A percentile compares a stretch with the other conserved stretches of the same genome.
Evolutionary conservation across 2,113 vertebrate species (phyloP).

Genomic region (Myotis brandtii): DNA sequence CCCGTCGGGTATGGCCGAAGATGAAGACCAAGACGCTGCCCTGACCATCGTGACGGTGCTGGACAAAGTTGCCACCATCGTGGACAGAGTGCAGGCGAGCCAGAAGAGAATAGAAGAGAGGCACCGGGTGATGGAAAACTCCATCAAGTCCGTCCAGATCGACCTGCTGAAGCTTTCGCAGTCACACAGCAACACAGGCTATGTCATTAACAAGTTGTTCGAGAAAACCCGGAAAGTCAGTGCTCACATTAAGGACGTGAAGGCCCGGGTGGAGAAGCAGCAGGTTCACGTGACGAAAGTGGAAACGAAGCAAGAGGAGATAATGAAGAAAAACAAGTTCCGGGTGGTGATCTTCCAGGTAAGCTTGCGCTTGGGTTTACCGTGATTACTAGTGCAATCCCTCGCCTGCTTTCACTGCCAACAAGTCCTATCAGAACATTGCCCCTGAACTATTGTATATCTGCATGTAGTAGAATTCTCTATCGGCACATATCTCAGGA

Average conservation of each 20-base stretch:
- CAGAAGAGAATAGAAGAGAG: slow-evolving; percentile 97
- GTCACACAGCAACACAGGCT: slow-evolving; percentile 91
- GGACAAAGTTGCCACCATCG: slow-evolving; percentile 95
- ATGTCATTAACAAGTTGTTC: slow-evolving; percentile 93
- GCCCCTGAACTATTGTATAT: slow-evolving; percentile 1
- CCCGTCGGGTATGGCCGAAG: slow-evolving; percentile 88
- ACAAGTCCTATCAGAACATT: neutral
- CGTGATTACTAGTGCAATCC: neutral
- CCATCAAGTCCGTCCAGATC: slow-evolving; percentile 94
- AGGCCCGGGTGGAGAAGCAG: slow-evolving; percentile 94
- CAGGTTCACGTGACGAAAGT: slow-evolving; percentile 92
- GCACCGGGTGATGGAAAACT: slow-evolving; percentile 93
- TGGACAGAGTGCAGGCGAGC: slow-evolving; percentile 95
- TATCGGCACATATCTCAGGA: slow-evolving; percentile 35
- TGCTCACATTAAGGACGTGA: slow-evolving; percentile 95
- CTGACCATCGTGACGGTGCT: slow-evolving; percentile 95
- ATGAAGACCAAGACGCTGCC: slow-evolving; percentile 93
- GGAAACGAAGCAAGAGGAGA: slow-evolving; percentile 94
- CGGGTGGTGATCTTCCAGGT: slow-evolving; percentile 99
- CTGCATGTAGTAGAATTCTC: slow-evolving; percentile 47
- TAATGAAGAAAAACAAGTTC: slow-evolving; percentile 97
- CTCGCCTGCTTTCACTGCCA: neutral
- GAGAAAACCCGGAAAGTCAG: slow-evolving; percentile 97
- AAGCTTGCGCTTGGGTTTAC: slow-evolving; percentile 56
- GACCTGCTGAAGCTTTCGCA: slow-evolving; percentile 95